Evolutionary conservation across 2,888 invertebrate genomes (phyloP).

Genomic region (Coleophora flavipennella): DNA sequence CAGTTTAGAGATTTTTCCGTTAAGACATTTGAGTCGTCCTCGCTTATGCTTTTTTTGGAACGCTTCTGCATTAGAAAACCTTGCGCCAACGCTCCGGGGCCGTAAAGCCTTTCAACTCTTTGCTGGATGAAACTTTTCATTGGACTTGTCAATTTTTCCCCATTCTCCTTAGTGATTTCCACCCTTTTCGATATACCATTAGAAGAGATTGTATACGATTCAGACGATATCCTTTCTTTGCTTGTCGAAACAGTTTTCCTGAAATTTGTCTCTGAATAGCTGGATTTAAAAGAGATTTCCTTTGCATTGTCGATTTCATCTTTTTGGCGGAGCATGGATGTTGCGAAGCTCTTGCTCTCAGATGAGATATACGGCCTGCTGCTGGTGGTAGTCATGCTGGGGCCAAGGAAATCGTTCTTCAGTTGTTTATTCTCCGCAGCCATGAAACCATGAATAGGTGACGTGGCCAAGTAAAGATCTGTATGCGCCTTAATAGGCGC

Average conservation of each 20-base stretch:
- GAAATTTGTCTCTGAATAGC: slow-evolving; percentile 65
- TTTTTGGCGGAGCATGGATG: slow-evolving; percentile 57
- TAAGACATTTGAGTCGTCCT: slow-evolving; percentile 50
- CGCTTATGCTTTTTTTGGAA: slow-evolving; percentile 59
- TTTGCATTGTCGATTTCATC: slow-evolving; percentile 61
- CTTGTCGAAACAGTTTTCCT: slow-evolving; percentile 44
- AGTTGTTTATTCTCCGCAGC: slow-evolving; percentile 64
- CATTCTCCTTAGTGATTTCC: slow-evolving; percentile 64
- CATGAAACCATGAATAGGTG: slow-evolving; percentile 60
- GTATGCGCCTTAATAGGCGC: slow-evolving; percentile 70
- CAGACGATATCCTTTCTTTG: slow-evolving; percentile 32
- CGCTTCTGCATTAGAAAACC: slow-evolving; percentile 83
- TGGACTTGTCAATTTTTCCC: slow-evolving; percentile 59
- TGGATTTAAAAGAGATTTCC: slow-evolving; percentile 58
- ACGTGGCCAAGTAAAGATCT: slow-evolving; percentile 53
- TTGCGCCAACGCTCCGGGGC: slow-evolving; percentile 88
- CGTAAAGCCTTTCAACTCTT: slow-evolving; percentile 89
- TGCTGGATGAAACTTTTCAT: slow-evolving; percentile 89
- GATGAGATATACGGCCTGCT: slow-evolving; percentile 51
- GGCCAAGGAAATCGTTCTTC: slow-evolving; percentile 64
- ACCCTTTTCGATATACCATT: slow-evolving; percentile 60
- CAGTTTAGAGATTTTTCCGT: slow-evolving; percentile 56
- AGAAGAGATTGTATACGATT: slow-evolving; percentile 63
- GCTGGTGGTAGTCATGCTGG: slow-evolving; percentile 58
- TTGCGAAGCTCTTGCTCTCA: slow-evolving; percentile 56